A percentile compares a stretch with the other conserved stretches of the same genome.
Evolutionary conservation across 2,888 invertebrate species (phyloP).

Genomic region (Caenorhabditis drosophilae): DNA sequence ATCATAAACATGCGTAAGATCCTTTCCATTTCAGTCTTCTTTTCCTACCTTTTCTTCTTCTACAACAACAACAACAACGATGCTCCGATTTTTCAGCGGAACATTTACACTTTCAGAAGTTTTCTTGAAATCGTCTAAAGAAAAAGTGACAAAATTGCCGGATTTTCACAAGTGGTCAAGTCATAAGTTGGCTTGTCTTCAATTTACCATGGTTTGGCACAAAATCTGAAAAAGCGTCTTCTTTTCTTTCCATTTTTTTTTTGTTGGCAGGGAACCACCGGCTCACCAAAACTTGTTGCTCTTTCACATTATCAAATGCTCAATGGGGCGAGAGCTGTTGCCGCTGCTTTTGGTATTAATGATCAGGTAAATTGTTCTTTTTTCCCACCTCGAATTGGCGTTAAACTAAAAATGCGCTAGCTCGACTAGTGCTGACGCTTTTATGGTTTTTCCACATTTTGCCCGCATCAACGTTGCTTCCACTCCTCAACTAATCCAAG

Average conservation of each 20-base stretch:
- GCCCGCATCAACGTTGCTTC: no score
- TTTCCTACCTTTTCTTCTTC: background rate
- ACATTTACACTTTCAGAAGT: conserved; percentile 64
- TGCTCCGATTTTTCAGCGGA: conserved; percentile 61
- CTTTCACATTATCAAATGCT: conserved; percentile 66
- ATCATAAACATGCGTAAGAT: conserved; percentile 65
- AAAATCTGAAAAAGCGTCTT: no score
- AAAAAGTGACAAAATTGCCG: conserved; percentile 57
- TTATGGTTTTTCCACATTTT: no score
- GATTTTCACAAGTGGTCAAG: conserved; percentile 59
- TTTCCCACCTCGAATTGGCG: background rate
- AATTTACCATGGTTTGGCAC: conserved; percentile 60
- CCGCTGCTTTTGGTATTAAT: conserved; percentile 58
- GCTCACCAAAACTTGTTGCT: conserved; percentile 59
- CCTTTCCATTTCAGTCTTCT: background rate
- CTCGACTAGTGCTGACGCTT: no score
- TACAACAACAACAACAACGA: background rate
- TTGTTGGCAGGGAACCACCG: conserved; percentile 58
- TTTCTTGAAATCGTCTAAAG: conserved; percentile 53
- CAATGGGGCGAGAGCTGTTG: conserved; percentile 61
- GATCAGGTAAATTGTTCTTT: conserved; percentile 24
- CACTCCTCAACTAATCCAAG: no score
- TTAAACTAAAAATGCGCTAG: background rate
- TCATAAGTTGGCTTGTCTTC: conserved; percentile 62
- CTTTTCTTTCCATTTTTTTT: no score